Conservation (phyloP, 2,797 vertebrate genomes). For the Phrynocephalus guinanensis region DNA sequence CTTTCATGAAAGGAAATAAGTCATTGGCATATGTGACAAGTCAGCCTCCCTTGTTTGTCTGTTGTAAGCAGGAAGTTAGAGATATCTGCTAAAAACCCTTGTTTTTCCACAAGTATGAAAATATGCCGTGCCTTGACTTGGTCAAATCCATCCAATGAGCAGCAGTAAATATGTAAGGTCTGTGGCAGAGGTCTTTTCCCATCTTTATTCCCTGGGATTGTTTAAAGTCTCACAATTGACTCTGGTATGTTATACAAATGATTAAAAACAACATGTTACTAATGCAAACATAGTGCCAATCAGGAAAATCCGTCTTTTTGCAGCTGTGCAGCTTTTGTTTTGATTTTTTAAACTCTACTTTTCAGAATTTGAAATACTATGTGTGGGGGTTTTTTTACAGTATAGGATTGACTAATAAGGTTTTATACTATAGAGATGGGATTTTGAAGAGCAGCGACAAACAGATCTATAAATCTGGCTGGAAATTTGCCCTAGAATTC, state of each 20-base stretch:
- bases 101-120: not conserved
- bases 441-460: not conserved
- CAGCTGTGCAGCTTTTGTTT: not conserved
- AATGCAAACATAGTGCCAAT: not conserved
- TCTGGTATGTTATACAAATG: not conserved
- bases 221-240: not conserved
- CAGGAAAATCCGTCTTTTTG: not conserved
- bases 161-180: not conserved
- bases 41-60: not conserved
- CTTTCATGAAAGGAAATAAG: not conserved
- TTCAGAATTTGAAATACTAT: not conserved
- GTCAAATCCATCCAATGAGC: not conserved
- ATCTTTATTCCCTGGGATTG: not conserved
- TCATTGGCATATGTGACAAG: not conserved
- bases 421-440: not conserved
- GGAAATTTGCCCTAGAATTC: not conserved
- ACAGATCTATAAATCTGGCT: not conserved
- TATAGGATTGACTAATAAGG: not conserved
- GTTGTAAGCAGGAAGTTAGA: not conserved
- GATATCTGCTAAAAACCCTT: not conserved
- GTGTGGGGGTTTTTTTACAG: too few species aligned
- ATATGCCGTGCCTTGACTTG: not conserved
- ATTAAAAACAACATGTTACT: not conserved
- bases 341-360: not conserved
- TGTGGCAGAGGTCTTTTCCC: not conserved